A percentile compares a stretch with the other conserved stretches of the same genome.
Evolutionary conservation across 2,888 invertebrate genomes (phyloP).

Genomic region (Drosophila differens): DNA sequence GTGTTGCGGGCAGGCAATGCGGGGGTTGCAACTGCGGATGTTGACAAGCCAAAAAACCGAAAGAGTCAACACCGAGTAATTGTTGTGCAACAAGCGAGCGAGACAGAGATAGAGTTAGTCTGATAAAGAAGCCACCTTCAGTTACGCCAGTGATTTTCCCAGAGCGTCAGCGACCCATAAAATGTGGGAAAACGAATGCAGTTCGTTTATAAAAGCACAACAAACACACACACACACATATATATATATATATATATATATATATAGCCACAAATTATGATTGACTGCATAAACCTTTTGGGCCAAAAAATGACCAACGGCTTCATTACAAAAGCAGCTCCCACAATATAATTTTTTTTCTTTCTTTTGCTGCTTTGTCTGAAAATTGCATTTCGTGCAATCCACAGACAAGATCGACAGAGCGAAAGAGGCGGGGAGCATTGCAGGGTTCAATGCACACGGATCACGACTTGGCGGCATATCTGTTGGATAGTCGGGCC

Average conservation of each 20-base stretch:
- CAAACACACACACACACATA: not conserved
- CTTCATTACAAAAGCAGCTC: slow-evolving; percentile 71
- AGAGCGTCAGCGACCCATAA: slow-evolving; percentile 58
- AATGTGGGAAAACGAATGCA: slow-evolving; percentile 73
- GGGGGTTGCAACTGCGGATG: slow-evolving; percentile 45
- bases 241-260: not conserved
- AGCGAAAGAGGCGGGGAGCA: not conserved
- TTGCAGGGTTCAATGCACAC: slow-evolving; percentile 81
- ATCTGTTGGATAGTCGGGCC: slow-evolving; percentile 17
- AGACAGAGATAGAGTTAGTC: not conserved
- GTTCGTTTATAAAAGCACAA: slow-evolving; percentile 1
- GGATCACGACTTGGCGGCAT: slow-evolving; percentile 80
- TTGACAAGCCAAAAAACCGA: slow-evolving; percentile 20
- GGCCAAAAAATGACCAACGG: slow-evolving; percentile 54
- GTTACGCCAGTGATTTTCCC: slow-evolving; percentile 76
- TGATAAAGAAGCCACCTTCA: slow-evolving; percentile 18
- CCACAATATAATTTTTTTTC: slow-evolving; percentile 55
- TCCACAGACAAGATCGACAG: slow-evolving; percentile 40
- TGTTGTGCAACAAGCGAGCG: slow-evolving; percentile 47
- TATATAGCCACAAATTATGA: slow-evolving; percentile 54
- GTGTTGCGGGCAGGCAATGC: slow-evolving; percentile 39
- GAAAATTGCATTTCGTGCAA: slow-evolving; percentile 78
- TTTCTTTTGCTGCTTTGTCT: slow-evolving; percentile 17
- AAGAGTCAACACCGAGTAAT: slow-evolving; percentile 49
- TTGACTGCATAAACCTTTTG: slow-evolving; percentile 61